Conservation (phyloP, 2,888 invertebrate species). For the Napeogenes inachia region DNA sequence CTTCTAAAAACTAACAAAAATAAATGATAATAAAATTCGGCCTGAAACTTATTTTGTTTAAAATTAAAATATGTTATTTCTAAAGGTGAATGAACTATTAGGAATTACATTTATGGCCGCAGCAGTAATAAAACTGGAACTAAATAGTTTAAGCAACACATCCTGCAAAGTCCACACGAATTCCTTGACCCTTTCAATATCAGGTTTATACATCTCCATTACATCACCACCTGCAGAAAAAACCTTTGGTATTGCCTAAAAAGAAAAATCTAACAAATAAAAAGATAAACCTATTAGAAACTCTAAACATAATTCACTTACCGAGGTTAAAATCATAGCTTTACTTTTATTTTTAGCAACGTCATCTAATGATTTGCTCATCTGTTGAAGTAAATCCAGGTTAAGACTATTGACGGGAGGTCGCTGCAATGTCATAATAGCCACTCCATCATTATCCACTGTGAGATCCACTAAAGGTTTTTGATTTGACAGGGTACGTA, state of each 20-base stretch:
- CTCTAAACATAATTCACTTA: constrained; percentile 54
- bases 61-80: background rate
- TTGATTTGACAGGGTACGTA: constrained; percentile 53
- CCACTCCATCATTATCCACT: constrained; percentile 82
- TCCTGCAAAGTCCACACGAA: constrained; percentile 90
- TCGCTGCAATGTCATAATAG: constrained; percentile 84
- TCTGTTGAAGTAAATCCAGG: constrained; percentile 81
- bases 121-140: constrained; percentile 83
- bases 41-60: no score
- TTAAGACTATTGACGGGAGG: constrained; percentile 90
- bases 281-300: background rate
- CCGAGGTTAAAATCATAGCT: constrained; percentile 90
- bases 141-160: constrained; percentile 87
- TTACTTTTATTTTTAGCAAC: constrained; percentile 81
- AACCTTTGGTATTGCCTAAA: constrained; percentile 81
- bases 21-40: no score
- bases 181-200: constrained; percentile 79
- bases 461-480: constrained; percentile 77
- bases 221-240: constrained; percentile 83
- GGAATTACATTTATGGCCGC: constrained; percentile 88
- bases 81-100: no score
- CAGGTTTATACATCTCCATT: constrained; percentile 85
- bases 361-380: constrained; percentile 80
- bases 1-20: no score
- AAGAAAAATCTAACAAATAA: background rate